Evolutionary conservation across 92 coral and sea anemone species (phyloP).

Genomic region (Scolanthus callimorphus): DNA sequence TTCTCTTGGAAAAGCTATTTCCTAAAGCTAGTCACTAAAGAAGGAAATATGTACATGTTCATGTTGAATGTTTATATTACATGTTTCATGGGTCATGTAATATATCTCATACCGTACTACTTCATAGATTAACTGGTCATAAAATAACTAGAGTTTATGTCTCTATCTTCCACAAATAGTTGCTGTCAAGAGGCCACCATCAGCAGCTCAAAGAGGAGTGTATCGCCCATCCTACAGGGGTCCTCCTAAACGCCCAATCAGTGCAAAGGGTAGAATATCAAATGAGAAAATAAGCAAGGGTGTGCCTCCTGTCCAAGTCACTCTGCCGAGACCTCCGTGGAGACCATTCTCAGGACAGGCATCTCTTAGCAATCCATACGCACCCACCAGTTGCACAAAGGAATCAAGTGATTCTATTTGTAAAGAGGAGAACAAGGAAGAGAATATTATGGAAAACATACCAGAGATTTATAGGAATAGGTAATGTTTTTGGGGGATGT

Average conservation of each 20-base stretch:
- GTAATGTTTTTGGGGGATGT: too few species aligned
- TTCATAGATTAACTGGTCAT: too few species aligned
- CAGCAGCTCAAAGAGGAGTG: slow-evolving; percentile 31
- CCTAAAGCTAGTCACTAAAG: too few species aligned
- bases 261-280: slow-evolving; percentile 27
- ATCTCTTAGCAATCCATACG: slow-evolving; percentile 13
- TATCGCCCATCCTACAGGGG: slow-evolving; percentile 33
- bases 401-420: too few species aligned
- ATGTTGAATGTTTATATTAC: too few species aligned
- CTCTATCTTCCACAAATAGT: slow-evolving; percentile 5
- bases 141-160: too few species aligned
- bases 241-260: slow-evolving; percentile 19
- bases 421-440: slow-evolving; percentile 8
- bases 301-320: neutral
- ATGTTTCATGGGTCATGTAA: too few species aligned
- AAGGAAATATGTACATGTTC: too few species aligned
- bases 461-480: slow-evolving; percentile 19
- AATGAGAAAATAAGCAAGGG: neutral
- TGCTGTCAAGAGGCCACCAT: slow-evolving; percentile 37
- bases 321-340: slow-evolving; percentile 35
- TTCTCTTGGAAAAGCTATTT: too few species aligned
- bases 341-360: slow-evolving; percentile 27
- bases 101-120: too few species aligned
- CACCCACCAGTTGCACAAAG: neutral
- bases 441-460: neutral